phyloP scores from a whole-genome alignment of 2,797 vertebrate genomes.

The Macrochelys suwanniensis region DNA sequence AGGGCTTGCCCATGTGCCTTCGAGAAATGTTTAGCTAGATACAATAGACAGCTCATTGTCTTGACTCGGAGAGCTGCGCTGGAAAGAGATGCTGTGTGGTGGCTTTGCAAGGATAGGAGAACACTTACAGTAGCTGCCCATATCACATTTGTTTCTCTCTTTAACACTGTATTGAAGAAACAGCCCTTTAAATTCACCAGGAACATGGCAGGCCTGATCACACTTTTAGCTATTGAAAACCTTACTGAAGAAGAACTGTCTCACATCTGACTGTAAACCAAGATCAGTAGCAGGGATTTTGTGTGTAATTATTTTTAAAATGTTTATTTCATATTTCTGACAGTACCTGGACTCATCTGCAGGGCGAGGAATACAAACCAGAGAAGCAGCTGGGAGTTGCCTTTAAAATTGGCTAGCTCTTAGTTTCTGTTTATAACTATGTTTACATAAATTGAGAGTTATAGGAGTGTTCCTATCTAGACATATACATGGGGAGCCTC shows the following conservation, averaged over 20 bases:
- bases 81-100: neutral
- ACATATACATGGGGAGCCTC: neutral
- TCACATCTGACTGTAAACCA: neutral
- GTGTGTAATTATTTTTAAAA: accelerated
- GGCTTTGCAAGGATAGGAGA: neutral
- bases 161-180: neutral
- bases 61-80: neutral
- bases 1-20: slow-evolving; percentile 70
- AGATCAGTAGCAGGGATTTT: slow-evolving; percentile 40
- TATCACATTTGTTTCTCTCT: neutral
- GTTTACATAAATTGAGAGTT: neutral
- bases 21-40: neutral
- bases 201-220: neutral
- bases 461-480: neutral
- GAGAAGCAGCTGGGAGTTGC: neutral
- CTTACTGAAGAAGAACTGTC: neutral
- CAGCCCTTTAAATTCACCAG: neutral
- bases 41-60: slow-evolving; percentile 6
- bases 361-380: accelerated
- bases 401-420: neutral
- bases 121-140: neutral
- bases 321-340: neutral
- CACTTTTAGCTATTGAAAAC: accelerated
- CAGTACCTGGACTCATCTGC: accelerated
- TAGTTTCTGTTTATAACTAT: neutral